phyloP scores from a whole-genome alignment of 2,113 vertebrate genomes.

The Herpetotheres cachinnans region DNA sequence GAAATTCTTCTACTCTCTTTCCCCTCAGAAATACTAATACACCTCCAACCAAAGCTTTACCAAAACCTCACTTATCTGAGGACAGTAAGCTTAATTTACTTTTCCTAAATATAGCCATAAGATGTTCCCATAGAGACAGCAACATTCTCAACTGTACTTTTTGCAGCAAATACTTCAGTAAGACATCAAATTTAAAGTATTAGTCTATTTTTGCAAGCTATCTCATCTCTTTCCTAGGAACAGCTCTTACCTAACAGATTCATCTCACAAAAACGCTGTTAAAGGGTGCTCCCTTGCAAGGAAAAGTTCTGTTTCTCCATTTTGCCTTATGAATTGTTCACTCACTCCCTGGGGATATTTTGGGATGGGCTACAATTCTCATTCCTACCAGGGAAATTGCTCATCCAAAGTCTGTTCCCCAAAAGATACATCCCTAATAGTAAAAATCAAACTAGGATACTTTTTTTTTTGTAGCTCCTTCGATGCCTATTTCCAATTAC shows the following conservation, averaged over 20 bases:
- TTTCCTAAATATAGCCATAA: constrained; percentile 17
- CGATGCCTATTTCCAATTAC: background rate
- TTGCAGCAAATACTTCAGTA: constrained; percentile 2
- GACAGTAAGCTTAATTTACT: background rate
- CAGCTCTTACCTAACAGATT: background rate
- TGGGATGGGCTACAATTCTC: background rate
- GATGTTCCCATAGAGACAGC: constrained; percentile 41
- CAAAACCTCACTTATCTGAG: background rate
- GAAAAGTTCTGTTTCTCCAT: background rate
- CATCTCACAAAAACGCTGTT: background rate
- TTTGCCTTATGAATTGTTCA: background rate
- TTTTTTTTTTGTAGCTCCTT: background rate
- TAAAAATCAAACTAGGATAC: background rate
- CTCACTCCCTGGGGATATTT: background rate
- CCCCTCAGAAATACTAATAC: background rate
- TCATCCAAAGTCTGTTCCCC: background rate
- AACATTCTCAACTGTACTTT: background rate
- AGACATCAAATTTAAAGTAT: constrained; percentile 2
- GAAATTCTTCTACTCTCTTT: background rate
- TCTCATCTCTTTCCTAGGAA: background rate
- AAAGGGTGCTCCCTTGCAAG: background rate
- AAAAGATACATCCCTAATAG: background rate
- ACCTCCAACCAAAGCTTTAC: background rate
- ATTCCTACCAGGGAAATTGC: background rate
- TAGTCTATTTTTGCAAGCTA: constrained; percentile 2